A percentile compares a stretch with the other conserved stretches of the same genome.
phyloP scores from a whole-genome alignment of 2,888 invertebrate species.

The Nomada goodeniana region DNA sequence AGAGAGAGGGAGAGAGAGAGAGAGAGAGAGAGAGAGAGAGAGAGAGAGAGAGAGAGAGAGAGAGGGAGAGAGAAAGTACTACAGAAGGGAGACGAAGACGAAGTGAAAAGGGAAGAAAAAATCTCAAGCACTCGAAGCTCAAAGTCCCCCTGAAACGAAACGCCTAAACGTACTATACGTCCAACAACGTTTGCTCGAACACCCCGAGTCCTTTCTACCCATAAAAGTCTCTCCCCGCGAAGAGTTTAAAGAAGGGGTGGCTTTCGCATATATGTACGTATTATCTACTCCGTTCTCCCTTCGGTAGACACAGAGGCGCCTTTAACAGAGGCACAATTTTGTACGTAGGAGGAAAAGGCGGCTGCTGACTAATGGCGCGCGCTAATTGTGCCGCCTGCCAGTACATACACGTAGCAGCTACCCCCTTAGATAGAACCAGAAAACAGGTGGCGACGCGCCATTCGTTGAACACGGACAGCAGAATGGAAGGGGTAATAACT shows the following conservation, averaged over 20 bases:
- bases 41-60: not conserved
- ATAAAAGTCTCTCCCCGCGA: conserved; percentile 56
- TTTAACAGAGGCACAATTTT: conserved; percentile 68
- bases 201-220: conserved; percentile 47
- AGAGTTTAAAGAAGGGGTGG: conserved; percentile 61
- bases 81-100: not conserved
- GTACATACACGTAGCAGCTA: conserved; percentile 37
- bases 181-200: conserved; percentile 63
- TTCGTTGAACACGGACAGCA: conserved; percentile 15
- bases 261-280: conserved; percentile 48
- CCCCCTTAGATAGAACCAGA: conserved; percentile 53
- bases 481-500: not conserved
- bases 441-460: conserved; percentile 2
- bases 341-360: conserved; percentile 71
- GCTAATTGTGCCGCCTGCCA: conserved; percentile 78
- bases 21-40: not conserved
- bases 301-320: conserved; percentile 70
- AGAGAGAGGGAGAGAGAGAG: not conserved
- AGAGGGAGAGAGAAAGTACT: not conserved
- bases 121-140: conserved; percentile 45
- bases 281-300: conserved; percentile 62
- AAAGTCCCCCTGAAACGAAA: conserved; percentile 48
- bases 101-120: conserved; percentile 18
- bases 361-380: conserved; percentile 81
- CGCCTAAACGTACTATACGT: conserved; percentile 51